Conservation (phyloP, 2,113 vertebrate species). For the Struthio camelus region DNA sequence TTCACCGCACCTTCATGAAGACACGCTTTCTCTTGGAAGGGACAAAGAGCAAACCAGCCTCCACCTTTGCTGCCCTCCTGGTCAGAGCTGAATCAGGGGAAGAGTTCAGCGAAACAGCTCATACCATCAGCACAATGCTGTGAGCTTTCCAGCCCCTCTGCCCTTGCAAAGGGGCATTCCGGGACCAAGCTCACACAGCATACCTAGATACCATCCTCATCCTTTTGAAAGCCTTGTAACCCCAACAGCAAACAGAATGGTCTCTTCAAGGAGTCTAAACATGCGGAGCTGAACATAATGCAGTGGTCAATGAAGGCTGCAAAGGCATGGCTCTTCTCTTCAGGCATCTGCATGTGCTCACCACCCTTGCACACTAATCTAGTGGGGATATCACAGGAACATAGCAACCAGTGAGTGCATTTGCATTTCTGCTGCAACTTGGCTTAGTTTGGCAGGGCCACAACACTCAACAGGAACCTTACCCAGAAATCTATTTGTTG, state of each 20-base stretch:
- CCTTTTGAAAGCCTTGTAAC: background rate
- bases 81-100: background rate
- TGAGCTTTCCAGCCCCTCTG: background rate
- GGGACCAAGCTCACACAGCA: background rate
- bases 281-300: background rate
- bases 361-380: fast-evolving
- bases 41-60: background rate
- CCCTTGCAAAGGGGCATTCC: background rate
- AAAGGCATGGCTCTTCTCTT: background rate
- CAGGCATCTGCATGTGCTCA: background rate
- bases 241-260: background rate
- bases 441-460: background rate
- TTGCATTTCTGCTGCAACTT: background rate
- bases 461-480: background rate
- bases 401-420: background rate
- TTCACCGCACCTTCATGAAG: background rate
- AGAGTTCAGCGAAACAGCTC: background rate
- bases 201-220: background rate
- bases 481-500: background rate
- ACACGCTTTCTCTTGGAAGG: background rate
- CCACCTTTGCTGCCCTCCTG: background rate
- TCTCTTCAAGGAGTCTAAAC: background rate
- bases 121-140: background rate
- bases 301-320: background rate
- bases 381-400: background rate